Evolutionary conservation across 37 sponge, comb jelly and placozoan species (phyloP), one percentile per base, ranked within the genome.

Genomic region (Beroe forskalii): DNA sequence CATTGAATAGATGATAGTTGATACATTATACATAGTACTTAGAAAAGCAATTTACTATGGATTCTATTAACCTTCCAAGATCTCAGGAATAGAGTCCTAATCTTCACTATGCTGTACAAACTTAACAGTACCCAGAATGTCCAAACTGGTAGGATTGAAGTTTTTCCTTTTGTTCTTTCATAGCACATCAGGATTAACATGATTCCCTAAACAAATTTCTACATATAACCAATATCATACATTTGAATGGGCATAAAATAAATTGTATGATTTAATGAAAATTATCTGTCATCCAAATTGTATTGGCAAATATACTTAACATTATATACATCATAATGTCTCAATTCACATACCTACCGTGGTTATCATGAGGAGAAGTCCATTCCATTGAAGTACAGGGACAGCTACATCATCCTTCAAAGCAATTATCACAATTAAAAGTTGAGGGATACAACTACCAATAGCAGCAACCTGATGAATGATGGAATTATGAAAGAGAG

Each of bases 11-110:
- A n/a, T n/a, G n/a, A n/a, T n/a, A n/a, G n/a, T n/a, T n/a, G n/a
- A n/a, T n/a, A n/a, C n/a, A n/a, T n/a, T n/a, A n/a, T n/a, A n/a
- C n/a, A n/a, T n/a, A n/a, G n/a, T n/a, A n/a, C n/a, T n/a, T n/a
- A n/a, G n/a, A n/a, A n/a, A n/a, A n/a, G n/a, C n/a, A n/a, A n/a
- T n/a, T n/a, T n/a, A n/a, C n/a, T n/a, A n/a, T n/a, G n/a, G n/a
- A n/a, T n/a, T n/a, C n/a, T n/a, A n/a, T n/a, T n/a, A n/a, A 80
- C 86, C 86, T 80, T 25, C 86, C 86, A 80, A n/a, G 43, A 27
- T 42, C 48, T 4, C 2, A 38, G 4, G 28, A 43, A 22, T 8
- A 69, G 19, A 44, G 86, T 80, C 55, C 86, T 32, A 6, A 80
- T 80, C 30, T 38, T 80, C 17, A 80, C 27, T 9, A 41, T 44